Base-by-base conservation (phyloP, 1,140 invertebrate species). In the Eciton burchellii region DNA sequence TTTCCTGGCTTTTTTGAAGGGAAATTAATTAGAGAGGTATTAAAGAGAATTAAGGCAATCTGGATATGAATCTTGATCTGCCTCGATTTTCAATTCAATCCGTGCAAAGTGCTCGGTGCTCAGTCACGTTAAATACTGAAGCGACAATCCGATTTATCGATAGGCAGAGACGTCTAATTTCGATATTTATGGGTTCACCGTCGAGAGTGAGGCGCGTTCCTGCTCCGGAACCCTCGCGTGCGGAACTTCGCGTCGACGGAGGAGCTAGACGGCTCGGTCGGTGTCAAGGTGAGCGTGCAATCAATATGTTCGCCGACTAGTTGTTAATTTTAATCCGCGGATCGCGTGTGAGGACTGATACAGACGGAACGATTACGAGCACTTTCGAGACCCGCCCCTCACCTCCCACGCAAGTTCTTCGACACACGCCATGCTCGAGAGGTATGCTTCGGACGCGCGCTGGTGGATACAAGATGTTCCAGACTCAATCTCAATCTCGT, bases 221-320 rank as follows among this genome's bases (percentile, higher is more conserved):
- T 79, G 6, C 49, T 41, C n/a, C 60, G 47, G 16, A 71, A 59
- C 56, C 77, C 49, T 57, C 29, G 62, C 47, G 62, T 65, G 56
- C 24, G 49, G 49, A n/a, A n/a, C n/a, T n/a, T n/a, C 60, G 16
- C 35, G 54, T 49, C 35, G 56, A n/a, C 56, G 45, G 47, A 79
- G 62, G 24, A 65, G 63, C 54, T 35, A 70, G 6, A 68, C 73
- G 49, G 43, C 12, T 16, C 35, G 29, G 21, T 83, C 56, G 60
- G 57, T 88, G 85, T 89, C 89, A 91, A 89, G 87, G 88, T 90
- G 83, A 91, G 63, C 83, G 83, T 85, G 89, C 88, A 89, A 91
- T 91, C 90, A 90, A 91, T 91, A 91, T 35, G 35, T 87, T 83
- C 83, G 62, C 84, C 35, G 63, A 57, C 77, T 73, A 60, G 86